phyloP scores from a whole-genome alignment of 92 coral and sea anemone species.

The Phenganax marumi region DNA sequence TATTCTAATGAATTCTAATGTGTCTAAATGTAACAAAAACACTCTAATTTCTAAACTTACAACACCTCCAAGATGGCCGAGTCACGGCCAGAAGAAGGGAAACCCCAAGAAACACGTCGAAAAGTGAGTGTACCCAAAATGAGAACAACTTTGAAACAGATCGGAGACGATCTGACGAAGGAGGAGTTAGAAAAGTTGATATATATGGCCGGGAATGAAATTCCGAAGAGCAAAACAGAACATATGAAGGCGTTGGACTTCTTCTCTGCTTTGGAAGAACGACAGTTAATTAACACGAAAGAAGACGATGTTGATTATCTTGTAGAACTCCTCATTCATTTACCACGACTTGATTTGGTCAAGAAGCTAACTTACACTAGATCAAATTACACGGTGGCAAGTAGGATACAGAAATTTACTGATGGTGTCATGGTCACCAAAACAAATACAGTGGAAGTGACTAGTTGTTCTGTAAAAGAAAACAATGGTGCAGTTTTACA shows the following conservation, averaged over 20 bases:
- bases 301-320: constrained; percentile 11
- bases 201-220: constrained; percentile 19
- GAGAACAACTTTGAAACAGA: constrained; percentile 13
- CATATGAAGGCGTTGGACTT: constrained; percentile 3
- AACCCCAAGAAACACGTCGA: not conserved
- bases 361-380: not conserved
- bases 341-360: constrained; percentile 20
- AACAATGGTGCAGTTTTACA: constrained; percentile 22
- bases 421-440: not conserved
- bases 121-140: constrained; percentile 1
- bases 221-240: constrained; percentile 23
- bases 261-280: constrained; percentile 29
- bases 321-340: not conserved
- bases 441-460: constrained; percentile 3
- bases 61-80: constrained; percentile 4
- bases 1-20: no score
- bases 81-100: constrained; percentile 1
- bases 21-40: not conserved
- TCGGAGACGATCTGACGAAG: constrained; percentile 19
- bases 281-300: constrained; percentile 28
- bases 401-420: not conserved
- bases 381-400: not conserved
- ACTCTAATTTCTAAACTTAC: not conserved
- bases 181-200: constrained; percentile 26
- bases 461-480: not conserved